Conservation (phyloP, 1,140 invertebrate species). For the Laupala kohalensis region DNA sequence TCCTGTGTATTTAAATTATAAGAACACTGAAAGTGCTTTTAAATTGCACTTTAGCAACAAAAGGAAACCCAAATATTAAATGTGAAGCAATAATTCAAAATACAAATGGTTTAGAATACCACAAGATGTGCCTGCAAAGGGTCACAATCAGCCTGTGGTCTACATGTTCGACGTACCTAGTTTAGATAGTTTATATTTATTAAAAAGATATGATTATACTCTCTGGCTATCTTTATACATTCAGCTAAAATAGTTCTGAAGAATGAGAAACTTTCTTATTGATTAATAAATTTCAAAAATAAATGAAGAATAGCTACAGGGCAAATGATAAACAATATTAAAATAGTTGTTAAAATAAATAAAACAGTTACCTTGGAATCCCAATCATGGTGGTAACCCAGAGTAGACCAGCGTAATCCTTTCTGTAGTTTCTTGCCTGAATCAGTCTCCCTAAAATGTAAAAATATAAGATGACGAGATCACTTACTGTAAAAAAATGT, state of each 20-base stretch:
- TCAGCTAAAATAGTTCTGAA: background rate
- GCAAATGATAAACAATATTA: background rate
- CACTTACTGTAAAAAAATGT: too few species aligned
- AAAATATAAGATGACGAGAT: too few species aligned
- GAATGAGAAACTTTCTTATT: background rate
- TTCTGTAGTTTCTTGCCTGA: conserved; percentile 24
- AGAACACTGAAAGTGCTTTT: too few species aligned
- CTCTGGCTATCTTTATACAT: background rate
- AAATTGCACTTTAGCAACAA: too few species aligned
- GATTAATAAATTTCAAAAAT: background rate
- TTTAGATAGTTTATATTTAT: background rate
- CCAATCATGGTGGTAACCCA: conserved; percentile 95
- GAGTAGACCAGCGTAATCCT: conserved; percentile 77
- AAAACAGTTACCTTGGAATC: conserved; percentile 59
- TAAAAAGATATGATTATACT: background rate
- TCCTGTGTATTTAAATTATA: too few species aligned
- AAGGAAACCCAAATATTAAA: too few species aligned
- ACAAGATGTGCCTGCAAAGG: too few species aligned
- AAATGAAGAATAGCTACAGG: background rate
- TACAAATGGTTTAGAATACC: too few species aligned
- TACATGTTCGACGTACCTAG: too few species aligned
- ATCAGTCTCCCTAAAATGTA: conserved; percentile 19
- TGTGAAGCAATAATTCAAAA: too few species aligned
- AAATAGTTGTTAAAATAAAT: background rate
- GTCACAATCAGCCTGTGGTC: too few species aligned